Evolutionary conservation across 2,797 vertebrate species (phyloP).

Genomic region (Lepus townsendii): DNA sequence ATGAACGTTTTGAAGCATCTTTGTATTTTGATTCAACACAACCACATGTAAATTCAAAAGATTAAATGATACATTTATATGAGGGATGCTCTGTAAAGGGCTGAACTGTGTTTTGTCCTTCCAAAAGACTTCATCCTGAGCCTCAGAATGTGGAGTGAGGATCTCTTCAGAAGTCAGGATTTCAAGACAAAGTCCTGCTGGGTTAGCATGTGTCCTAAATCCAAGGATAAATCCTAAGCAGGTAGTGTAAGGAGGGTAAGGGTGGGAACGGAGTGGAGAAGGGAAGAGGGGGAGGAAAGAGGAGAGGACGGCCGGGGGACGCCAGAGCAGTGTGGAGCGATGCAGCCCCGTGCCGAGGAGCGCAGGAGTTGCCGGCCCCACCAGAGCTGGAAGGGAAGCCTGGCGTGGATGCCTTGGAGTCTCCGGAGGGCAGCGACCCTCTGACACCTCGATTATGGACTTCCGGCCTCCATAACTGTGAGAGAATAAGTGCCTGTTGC

Average conservation of each 20-base stretch:
- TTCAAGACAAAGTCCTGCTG: background rate
- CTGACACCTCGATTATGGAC: background rate
- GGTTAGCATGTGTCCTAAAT: background rate
- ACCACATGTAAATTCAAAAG: conserved; percentile 31
- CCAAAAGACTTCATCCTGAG: background rate
- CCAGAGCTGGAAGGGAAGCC: background rate
- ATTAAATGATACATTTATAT: background rate
- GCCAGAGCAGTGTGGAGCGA: background rate
- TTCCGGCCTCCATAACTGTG: background rate
- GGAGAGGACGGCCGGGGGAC: background rate
- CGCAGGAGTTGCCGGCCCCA: background rate
- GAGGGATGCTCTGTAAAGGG: background rate
- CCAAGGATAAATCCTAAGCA: background rate
- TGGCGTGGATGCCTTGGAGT: background rate
- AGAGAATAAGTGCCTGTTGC: background rate
- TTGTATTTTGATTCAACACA: conserved; percentile 8
- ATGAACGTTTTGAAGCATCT: no score
- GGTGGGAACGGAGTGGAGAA: background rate
- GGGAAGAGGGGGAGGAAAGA: background rate
- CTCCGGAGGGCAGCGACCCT: background rate
- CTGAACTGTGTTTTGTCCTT: background rate
- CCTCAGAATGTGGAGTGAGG: background rate
- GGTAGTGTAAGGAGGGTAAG: no score
- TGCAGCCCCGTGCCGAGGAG: background rate
- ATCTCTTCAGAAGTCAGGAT: background rate